Evolutionary conservation across 2,888 invertebrate genomes (phyloP).

Genomic region (Luperina nickerlii): DNA sequence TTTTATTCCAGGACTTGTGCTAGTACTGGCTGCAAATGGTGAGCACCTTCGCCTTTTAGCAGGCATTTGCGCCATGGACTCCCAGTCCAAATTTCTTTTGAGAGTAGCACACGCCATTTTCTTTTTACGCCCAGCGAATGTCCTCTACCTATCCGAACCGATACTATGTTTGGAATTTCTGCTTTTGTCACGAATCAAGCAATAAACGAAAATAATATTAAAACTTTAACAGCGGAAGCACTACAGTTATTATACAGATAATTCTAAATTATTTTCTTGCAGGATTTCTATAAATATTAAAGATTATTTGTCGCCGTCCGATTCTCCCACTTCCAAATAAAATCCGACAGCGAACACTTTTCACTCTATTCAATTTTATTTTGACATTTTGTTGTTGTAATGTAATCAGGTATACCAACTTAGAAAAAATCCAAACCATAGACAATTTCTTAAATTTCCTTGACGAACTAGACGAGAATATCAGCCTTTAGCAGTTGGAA

Average conservation of each 20-base stretch:
- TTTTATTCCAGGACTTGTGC: slow-evolving; percentile 89
- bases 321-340: slow-evolving; percentile 82
- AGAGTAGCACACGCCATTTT: slow-evolving; percentile 99
- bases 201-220: slow-evolving; percentile 82
- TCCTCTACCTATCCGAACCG: slow-evolving; percentile 80
- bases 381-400: slow-evolving; percentile 77
- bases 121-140: slow-evolving; percentile 91
- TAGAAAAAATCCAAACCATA: slow-evolving; percentile 60
- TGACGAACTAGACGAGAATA: slow-evolving; percentile 32
- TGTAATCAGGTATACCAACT: slow-evolving; percentile 69
- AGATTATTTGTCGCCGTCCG: slow-evolving; percentile 81
- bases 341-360: slow-evolving; percentile 79
- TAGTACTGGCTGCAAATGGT: slow-evolving; percentile 93
- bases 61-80: slow-evolving; percentile 96
- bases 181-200: slow-evolving; percentile 77
- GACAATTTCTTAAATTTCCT: slow-evolving; percentile 34
- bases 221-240: slow-evolving; percentile 74
- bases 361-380: slow-evolving; percentile 81
- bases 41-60: slow-evolving; percentile 97
- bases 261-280: slow-evolving; percentile 74
- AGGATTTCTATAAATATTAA: slow-evolving; percentile 82
- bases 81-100: slow-evolving; percentile 98
- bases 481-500: not conserved
- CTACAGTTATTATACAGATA: slow-evolving; percentile 76
- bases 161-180: slow-evolving; percentile 76